phyloP scores from a whole-genome alignment of 2,113 vertebrate genomes.

The Globicephala melas region DNA sequence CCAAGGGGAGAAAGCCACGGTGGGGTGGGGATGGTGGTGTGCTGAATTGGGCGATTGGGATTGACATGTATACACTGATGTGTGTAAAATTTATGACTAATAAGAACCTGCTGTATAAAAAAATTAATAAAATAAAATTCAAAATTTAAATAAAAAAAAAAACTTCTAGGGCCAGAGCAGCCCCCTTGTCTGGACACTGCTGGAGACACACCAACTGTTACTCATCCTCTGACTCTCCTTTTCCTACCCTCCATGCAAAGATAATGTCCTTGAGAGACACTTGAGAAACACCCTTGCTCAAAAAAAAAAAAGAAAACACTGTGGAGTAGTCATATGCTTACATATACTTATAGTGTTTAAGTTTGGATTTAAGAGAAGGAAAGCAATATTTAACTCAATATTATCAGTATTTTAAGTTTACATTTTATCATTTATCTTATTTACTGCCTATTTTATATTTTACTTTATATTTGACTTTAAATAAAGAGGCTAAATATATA shows the following conservation, averaged over 20 bases:
- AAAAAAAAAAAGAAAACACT: neutral
- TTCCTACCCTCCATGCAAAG: neutral
- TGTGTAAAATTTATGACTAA: no score
- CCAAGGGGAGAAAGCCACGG: no score
- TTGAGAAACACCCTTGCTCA: constrained; percentile 38
- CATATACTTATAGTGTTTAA: neutral
- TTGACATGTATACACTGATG: no score
- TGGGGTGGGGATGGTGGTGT: no score
- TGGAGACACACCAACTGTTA: neutral
- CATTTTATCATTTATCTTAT: neutral
- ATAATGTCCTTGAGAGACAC: neutral
- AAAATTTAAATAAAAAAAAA: no score
- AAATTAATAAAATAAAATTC: no score
- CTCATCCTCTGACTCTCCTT: neutral
- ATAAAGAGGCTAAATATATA: neutral
- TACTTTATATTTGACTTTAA: neutral
- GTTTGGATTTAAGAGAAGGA: neutral
- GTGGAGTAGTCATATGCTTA: neutral
- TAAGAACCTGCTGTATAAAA: no score
- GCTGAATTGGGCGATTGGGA: no score
- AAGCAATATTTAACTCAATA: neutral
- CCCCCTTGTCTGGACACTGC: neutral
- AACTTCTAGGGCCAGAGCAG: neutral
- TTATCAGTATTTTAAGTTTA: neutral
- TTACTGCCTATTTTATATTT: neutral